Conservation (phyloP, 2,888 invertebrate genomes). For the Leucozona laternaria region DNA sequence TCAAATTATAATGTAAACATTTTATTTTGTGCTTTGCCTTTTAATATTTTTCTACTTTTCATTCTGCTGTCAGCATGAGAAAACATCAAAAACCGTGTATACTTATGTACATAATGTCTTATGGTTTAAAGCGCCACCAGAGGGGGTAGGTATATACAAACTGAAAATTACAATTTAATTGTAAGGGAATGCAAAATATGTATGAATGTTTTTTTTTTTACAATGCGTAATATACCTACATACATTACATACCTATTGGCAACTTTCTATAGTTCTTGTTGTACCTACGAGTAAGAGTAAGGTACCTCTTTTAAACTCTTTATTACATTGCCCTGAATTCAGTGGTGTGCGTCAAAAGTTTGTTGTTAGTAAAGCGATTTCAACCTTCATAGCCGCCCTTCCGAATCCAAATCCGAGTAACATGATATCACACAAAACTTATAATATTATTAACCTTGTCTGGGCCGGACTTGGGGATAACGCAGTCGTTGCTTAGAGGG, state of each 20-base stretch:
- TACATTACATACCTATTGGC: background rate
- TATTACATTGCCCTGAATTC: slow-evolving; percentile 31
- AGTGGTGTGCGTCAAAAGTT: slow-evolving; percentile 13
- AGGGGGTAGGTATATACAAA: background rate
- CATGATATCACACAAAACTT: slow-evolving; percentile 55
- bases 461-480: slow-evolving; percentile 58
- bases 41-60: slow-evolving; percentile 32
- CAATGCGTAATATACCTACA: background rate
- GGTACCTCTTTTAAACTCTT: slow-evolving; percentile 11
- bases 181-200: slow-evolving; percentile 3
- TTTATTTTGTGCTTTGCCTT: slow-evolving; percentile 12
- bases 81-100: slow-evolving; percentile 59
- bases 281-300: background rate
- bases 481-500: slow-evolving; percentile 47
- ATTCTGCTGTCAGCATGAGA: slow-evolving; percentile 52
- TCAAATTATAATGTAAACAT: slow-evolving; percentile 40
- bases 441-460: slow-evolving; percentile 70
- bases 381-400: slow-evolving; percentile 9
- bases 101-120: background rate
- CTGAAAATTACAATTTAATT: slow-evolving; percentile 1
- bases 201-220: too few species aligned
- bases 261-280: slow-evolving; percentile 26
- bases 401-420: slow-evolving; percentile 25
- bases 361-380: background rate
- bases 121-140: background rate